Evolutionary conservation across 2,113 vertebrate genomes (phyloP), one percentile per base, ranked within the genome.

Genomic region (Lophius piscatorius): DNA sequence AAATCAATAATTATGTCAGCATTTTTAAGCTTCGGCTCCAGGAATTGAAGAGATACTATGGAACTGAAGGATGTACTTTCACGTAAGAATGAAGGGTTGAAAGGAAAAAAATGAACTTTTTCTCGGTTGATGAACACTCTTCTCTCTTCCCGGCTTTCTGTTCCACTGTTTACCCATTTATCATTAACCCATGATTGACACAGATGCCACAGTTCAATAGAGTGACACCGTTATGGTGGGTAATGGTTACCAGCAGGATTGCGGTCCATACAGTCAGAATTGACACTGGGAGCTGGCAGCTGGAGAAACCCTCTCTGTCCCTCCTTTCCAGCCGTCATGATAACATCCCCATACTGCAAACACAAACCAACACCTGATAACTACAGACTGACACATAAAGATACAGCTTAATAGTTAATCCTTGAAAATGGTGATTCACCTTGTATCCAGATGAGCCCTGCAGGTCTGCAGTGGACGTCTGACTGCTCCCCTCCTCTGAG

Each of bases 231-330:
- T 34, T 8, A 5, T 2, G 20, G 18, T 28, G 13, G 63, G 28
- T 2, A 3, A 38, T 20, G 6, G 11, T 31, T 90, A 98, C 97
- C 96, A 90, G 94, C 93, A 79, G 96, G 94, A 76, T 92, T 98
- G 0, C 11, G 20, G 51, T 96, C 94, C 17, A 92, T 76, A 68
- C 97, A 99, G 51, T 91, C 79, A 16, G 91, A 83, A 12, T 93
- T 92, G 5, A 89, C 66, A 4, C 92, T 84, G 4, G 90, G 82
- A 41, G 91, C 90, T 1, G 97, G 96, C 16, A 98, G 80, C 31
- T 34, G 88, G 34, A 99, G 85, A 55, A 90, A 88, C 60, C 76
- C 31, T 26, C 59, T 51, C 82, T 91, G 80, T 79, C 76, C 70
- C 4, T 9, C 9, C 0, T 7, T 1, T 1, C 66, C 78, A 18